phyloP scores from a whole-genome alignment of 2,888 invertebrate genomes.

The Coelinius sp. region DNA sequence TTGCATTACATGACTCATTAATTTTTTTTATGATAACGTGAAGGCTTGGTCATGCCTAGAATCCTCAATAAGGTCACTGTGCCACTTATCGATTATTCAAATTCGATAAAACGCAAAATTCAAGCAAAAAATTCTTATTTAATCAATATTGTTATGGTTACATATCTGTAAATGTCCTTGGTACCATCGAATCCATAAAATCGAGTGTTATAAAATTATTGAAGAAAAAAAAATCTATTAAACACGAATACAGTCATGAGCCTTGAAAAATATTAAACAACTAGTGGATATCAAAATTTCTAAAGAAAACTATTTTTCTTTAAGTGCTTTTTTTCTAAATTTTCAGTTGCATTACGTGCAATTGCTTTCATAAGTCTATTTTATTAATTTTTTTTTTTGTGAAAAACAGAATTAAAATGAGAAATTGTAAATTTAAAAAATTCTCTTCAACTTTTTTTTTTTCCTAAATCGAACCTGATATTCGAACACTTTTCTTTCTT shows the following conservation, averaged over 20 bases:
- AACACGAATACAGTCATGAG: slow-evolving; percentile 17
- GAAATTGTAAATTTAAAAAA: slow-evolving; percentile 55
- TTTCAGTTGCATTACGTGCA: slow-evolving; percentile 26
- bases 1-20: slow-evolving; percentile 3
- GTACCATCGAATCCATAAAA: slow-evolving; percentile 13
- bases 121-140: slow-evolving; percentile 54
- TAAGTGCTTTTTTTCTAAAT: neutral
- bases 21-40: neutral
- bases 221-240: neutral
- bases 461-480: slow-evolving; percentile 65
- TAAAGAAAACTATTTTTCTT: neutral
- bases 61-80: slow-evolving; percentile 24
- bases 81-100: slow-evolving; percentile 46
- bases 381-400: slow-evolving; percentile 30
- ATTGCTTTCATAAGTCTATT: neutral
- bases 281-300: neutral
- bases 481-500: slow-evolving; percentile 65
- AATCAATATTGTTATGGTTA: slow-evolving; percentile 67
- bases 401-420: slow-evolving; percentile 50
- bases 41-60: neutral
- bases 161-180: slow-evolving; percentile 40
- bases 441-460: no score
- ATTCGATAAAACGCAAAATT: slow-evolving; percentile 12
- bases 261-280: neutral
- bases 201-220: neutral